phyloP scores from a whole-genome alignment of 2,888 invertebrate genomes.

The Plagodis dolabraria region DNA sequence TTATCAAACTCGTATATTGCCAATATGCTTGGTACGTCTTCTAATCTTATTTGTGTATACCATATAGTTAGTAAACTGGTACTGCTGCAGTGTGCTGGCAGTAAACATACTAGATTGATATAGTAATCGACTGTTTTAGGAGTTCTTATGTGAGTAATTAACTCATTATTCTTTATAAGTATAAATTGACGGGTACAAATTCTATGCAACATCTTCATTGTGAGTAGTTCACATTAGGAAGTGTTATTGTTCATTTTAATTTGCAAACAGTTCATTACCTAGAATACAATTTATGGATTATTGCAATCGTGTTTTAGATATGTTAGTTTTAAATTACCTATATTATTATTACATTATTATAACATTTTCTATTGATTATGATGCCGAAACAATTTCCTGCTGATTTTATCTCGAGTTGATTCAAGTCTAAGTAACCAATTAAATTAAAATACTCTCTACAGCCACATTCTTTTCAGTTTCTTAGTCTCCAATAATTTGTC shows the following conservation, averaged over 20 bases:
- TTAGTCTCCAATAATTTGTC: too few species aligned
- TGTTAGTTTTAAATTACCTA: too few species aligned
- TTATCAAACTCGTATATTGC: conserved; percentile 24
- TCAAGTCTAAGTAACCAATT: neutral
- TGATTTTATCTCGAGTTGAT: conserved; percentile 7
- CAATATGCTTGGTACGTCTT: conserved; percentile 13
- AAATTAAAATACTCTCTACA: too few species aligned
- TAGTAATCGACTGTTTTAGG: neutral
- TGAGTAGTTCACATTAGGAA: conserved; percentile 17
- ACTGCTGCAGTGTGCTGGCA: neutral
- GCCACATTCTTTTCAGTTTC: too few species aligned
- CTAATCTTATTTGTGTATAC: conserved; percentile 15
- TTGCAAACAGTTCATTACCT: neutral
- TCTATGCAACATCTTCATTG: conserved; percentile 14
- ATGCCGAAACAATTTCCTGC: conserved; percentile 2
- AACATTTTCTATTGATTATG: too few species aligned
- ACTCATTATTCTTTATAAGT: conserved; percentile 10
- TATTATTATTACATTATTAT: too few species aligned
- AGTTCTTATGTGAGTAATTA: conserved; percentile 8
- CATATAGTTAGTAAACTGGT: neutral
- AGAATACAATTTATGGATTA: too few species aligned
- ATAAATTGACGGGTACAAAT: conserved; percentile 11
- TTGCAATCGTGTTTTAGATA: too few species aligned
- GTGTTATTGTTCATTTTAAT: conserved; percentile 7
- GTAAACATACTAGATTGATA: neutral